phyloP scores from a whole-genome alignment of 2,113 vertebrate species.

The Paralichthys olivaceus region DNA sequence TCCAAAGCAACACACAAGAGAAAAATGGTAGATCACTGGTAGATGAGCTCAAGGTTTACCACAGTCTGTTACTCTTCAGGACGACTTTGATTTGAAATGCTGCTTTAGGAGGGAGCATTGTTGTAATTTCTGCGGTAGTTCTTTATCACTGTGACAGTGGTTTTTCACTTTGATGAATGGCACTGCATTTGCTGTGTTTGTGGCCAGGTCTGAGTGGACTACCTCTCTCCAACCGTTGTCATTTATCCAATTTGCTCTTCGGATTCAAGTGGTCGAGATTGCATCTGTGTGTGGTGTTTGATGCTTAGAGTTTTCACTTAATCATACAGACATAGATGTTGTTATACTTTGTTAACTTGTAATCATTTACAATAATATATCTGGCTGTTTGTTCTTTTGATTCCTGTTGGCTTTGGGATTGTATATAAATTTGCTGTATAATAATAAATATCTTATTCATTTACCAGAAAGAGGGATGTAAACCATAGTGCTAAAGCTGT shows the following conservation, averaged over 20 bases:
- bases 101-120: slow-evolving; percentile 15
- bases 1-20: slow-evolving; percentile 50
- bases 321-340: slow-evolving; percentile 11
- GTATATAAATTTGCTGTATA: background rate
- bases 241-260: slow-evolving; percentile 48
- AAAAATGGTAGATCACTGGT: slow-evolving; percentile 53
- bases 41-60: slow-evolving; percentile 44
- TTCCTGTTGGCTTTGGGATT: background rate
- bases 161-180: slow-evolving; percentile 50
- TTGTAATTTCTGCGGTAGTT: slow-evolving; percentile 49
- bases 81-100: slow-evolving; percentile 51
- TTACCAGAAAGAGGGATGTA: slow-evolving; percentile 3
- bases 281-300: slow-evolving; percentile 19
- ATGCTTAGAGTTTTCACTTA: slow-evolving; percentile 22
- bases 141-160: slow-evolving; percentile 50
- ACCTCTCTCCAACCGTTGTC: slow-evolving; percentile 35
- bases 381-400: slow-evolving; percentile 4
- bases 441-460: slow-evolving; percentile 10
- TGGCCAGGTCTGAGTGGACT: slow-evolving; percentile 37
- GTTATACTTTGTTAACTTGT: background rate
- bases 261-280: slow-evolving; percentile 24
- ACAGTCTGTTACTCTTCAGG: slow-evolving; percentile 39
- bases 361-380: slow-evolving; percentile 3
- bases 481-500: background rate
- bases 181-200: slow-evolving; percentile 33